Conservation (phyloP, 2,797 vertebrate species). For the Phoeniculus purpureus region DNA sequence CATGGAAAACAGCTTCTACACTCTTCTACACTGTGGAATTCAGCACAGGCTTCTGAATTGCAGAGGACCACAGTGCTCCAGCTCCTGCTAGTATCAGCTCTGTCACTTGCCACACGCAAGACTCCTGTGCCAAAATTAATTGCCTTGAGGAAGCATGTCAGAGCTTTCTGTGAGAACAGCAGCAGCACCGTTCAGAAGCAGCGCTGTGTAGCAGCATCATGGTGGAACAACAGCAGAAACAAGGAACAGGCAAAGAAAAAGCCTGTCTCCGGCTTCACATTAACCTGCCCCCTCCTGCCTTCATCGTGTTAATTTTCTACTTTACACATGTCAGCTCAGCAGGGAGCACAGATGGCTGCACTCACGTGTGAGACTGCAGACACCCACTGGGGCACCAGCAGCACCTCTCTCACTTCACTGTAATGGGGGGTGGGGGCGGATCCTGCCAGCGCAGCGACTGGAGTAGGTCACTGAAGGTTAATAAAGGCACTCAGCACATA, state of each 20-base stretch:
- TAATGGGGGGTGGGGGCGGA: not conserved
- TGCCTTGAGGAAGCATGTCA: not conserved
- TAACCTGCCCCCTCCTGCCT: not conserved
- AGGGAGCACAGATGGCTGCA: slow-evolving; percentile 47
- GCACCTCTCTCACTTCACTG: slow-evolving; percentile 17
- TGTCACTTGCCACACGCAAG: not conserved
- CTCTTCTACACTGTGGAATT: not conserved
- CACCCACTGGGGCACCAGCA: not conserved
- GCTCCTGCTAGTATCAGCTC: not conserved
- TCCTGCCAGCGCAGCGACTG: not conserved
- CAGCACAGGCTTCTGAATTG: not conserved
- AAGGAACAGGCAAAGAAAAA: not conserved
- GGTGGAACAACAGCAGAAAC: not conserved
- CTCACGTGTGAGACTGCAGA: slow-evolving; percentile 10
- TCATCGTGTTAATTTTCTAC: slow-evolving; percentile 28
- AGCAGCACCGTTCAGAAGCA: not conserved
- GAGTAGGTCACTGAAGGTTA: slow-evolving; percentile 22
- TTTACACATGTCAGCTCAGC: slow-evolving; percentile 18
- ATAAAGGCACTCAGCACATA: slow-evolving; percentile 25
- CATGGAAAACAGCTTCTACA: not conserved
- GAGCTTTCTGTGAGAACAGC: not conserved
- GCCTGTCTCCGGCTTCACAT: not conserved
- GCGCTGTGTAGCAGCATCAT: not conserved
- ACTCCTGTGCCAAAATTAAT: not conserved
- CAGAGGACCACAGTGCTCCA: not conserved